These are phyloP conservation scores for Propithecus deckenii DNA, from an alignment of 2,797 vertebrate species.

Conservation along the genomic window DNA sequence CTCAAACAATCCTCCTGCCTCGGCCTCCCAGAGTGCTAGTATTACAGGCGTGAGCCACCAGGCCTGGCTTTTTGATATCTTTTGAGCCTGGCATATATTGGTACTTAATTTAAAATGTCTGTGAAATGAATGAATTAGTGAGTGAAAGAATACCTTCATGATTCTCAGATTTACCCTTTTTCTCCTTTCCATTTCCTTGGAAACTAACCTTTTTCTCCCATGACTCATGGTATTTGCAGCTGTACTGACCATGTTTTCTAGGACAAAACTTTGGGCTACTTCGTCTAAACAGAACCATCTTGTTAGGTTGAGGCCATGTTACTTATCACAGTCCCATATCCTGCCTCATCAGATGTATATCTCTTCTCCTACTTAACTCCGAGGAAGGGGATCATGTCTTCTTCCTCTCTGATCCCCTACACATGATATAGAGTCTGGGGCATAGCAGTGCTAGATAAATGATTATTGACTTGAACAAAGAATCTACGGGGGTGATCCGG, in stretches of 20 bases:
- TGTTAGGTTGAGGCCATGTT: neutral
- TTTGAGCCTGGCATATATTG: conserved; percentile 2
- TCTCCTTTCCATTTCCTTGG: neutral
- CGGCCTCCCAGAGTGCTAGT: too few species aligned
- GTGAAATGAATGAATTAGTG: neutral
- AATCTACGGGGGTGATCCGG: neutral
- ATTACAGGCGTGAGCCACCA: too few species aligned
- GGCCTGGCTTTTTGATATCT: neutral
- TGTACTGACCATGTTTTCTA: neutral
- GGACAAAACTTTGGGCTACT: conserved; percentile 21
- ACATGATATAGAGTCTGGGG: neutral
- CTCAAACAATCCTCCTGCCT: too few species aligned
- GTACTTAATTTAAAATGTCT: conserved; percentile 33
- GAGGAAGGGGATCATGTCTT: neutral
- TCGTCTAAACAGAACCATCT: neutral
- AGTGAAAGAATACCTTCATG: neutral
- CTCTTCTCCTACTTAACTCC: neutral
- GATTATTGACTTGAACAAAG: neutral
- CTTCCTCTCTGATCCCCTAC: neutral
- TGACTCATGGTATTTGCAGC: neutral
- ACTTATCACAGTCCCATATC: neutral
- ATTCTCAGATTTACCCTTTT: neutral
- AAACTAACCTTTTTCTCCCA: neutral
- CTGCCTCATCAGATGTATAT: neutral
- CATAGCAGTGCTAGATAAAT: neutral